Evolutionary conservation across 2,113 vertebrate genomes (phyloP).

Genomic region (Mustelus asterias): DNA sequence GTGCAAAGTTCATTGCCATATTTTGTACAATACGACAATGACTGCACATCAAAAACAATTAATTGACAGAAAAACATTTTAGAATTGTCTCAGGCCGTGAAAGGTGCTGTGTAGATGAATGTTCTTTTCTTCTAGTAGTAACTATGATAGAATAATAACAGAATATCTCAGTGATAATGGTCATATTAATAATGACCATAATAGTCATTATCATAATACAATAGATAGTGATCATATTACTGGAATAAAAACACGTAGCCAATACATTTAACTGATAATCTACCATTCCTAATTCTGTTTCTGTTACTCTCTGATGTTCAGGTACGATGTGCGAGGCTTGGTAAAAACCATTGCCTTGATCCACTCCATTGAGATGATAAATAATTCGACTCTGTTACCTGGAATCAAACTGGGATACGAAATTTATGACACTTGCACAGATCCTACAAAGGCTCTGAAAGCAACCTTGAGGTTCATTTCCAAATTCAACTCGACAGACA

Average conservation of each 20-base stretch:
- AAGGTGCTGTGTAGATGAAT: not conserved
- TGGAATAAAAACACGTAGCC: not conserved
- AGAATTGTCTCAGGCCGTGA: not conserved
- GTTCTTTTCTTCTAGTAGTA: not conserved
- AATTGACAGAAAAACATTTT: not conserved
- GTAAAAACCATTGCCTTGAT: slow-evolving; percentile 68
- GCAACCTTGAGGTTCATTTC: slow-evolving; percentile 59
- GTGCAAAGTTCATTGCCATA: not conserved
- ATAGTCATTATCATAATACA: not conserved
- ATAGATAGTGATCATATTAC: not conserved
- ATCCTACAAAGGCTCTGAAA: slow-evolving; percentile 68
- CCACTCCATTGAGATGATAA: slow-evolving; percentile 68
- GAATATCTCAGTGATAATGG: not conserved
- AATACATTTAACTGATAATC: not conserved
- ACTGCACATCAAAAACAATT: not conserved
- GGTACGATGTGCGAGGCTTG: slow-evolving; percentile 60
- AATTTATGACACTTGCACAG: slow-evolving; percentile 72
- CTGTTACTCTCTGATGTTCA: slow-evolving; percentile 45
- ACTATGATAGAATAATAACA: not conserved
- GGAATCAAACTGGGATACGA: slow-evolving; percentile 72
- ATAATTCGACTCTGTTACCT: slow-evolving; percentile 62
- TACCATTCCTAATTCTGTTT: slow-evolving; percentile 43
- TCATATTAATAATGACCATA: not conserved
- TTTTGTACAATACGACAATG: not conserved
- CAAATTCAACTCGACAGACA: slow-evolving; percentile 49